Evolutionary conservation across 2,113 vertebrate species (phyloP).

Genomic region (Amphiprion percula): DNA sequence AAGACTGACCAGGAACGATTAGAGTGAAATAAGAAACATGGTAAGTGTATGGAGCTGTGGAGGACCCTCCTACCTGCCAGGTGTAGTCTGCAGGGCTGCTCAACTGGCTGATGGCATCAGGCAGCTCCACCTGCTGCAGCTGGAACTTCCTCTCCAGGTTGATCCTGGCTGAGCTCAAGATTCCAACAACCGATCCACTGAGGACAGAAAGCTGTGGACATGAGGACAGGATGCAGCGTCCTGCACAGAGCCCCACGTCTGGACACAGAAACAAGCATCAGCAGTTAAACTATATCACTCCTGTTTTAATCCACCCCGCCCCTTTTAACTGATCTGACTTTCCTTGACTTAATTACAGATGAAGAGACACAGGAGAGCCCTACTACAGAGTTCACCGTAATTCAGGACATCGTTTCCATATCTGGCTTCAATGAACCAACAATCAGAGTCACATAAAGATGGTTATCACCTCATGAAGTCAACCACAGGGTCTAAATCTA

Average conservation of each 20-base stretch:
- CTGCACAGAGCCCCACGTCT: constrained; percentile 85
- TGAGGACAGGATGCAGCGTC: constrained; percentile 78
- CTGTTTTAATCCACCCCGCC: too few species aligned
- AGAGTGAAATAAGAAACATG: too few species aligned
- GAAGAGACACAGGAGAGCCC: too few species aligned
- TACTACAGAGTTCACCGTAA: too few species aligned
- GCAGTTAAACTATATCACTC: not conserved
- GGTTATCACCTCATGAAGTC: too few species aligned
- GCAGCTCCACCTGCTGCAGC: constrained; percentile 73
- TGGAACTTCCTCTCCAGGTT: constrained; percentile 85
- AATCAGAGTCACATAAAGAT: too few species aligned
- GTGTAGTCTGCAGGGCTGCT: constrained; percentile 84
- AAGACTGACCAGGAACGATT: too few species aligned
- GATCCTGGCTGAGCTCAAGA: constrained; percentile 83
- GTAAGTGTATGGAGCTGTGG: not conserved
- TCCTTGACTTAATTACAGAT: too few species aligned
- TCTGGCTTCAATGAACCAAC: too few species aligned
- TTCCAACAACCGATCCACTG: constrained; percentile 82
- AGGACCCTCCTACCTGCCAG: constrained; percentile 76
- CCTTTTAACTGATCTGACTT: too few species aligned
- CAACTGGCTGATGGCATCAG: constrained; percentile 74
- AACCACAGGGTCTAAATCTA: too few species aligned
- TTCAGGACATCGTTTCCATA: too few species aligned
- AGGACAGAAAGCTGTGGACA: constrained; percentile 83
- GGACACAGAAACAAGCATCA: not conserved